phyloP scores from a whole-genome alignment of 2,797 vertebrate species.

The Clarias pachynema region DNA sequence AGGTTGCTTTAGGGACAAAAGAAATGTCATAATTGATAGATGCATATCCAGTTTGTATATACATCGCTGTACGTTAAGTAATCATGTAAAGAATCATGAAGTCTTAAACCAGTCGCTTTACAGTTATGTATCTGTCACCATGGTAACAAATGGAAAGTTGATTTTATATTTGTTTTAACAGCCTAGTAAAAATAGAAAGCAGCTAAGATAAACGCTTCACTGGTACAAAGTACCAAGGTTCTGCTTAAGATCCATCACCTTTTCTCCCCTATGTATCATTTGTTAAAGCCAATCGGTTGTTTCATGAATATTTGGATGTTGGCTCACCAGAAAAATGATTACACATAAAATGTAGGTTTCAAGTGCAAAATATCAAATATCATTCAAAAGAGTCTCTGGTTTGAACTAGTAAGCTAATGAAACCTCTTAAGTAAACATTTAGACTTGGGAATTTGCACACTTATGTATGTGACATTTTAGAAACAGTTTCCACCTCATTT shows the following conservation, averaged over 20 bases:
- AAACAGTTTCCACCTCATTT: background rate
- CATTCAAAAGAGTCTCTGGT: background rate
- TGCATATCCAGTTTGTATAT: background rate
- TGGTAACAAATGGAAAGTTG: constrained; percentile 14
- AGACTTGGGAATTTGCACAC: background rate
- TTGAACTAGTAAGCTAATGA: background rate
- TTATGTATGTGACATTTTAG: background rate
- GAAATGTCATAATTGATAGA: background rate
- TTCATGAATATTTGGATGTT: constrained; percentile 3
- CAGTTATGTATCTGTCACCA: constrained; percentile 2
- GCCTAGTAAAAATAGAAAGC: constrained; percentile 10
- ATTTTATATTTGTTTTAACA: constrained; percentile 6
- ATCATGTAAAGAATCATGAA: background rate
- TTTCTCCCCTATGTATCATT: background rate
- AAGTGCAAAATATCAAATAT: background rate
- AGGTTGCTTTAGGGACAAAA: background rate
- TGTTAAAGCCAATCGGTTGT: background rate
- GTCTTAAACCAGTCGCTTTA: constrained; percentile 2
- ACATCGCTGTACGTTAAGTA: background rate
- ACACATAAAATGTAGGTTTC: background rate
- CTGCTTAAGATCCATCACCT: background rate
- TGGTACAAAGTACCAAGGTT: background rate
- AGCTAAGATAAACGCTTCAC: background rate
- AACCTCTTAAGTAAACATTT: background rate
- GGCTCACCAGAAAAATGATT: background rate